Conservation (phyloP, 2,797 vertebrate species). For the Anabacerthia variegaticeps region DNA sequence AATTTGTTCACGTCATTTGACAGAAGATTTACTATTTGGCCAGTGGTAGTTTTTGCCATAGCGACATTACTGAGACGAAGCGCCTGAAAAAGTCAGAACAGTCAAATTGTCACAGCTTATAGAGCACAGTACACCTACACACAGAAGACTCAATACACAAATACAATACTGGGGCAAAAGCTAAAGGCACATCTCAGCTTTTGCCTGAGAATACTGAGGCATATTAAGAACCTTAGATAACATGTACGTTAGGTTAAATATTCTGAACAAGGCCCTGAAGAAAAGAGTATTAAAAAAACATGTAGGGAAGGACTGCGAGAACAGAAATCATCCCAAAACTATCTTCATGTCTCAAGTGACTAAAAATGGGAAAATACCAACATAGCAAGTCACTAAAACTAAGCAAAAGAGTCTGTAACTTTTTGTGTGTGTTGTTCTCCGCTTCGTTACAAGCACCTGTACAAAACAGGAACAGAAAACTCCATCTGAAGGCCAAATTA, state of each 20-base stretch:
- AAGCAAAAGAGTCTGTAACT: background rate
- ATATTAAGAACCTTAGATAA: background rate
- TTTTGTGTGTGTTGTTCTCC: background rate
- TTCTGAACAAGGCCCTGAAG: background rate
- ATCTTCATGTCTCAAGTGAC: background rate
- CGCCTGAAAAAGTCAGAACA: slow-evolving; percentile 75
- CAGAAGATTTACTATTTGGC: slow-evolving; percentile 94
- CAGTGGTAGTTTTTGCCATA: slow-evolving; percentile 92
- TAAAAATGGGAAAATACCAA: background rate
- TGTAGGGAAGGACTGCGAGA: background rate
- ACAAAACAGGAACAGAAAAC: background rate
- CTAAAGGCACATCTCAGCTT: background rate
- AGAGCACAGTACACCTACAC: background rate
- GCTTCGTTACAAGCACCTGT: background rate
- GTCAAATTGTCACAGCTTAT: background rate
- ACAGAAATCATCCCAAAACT: background rate
- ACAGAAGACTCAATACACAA: background rate
- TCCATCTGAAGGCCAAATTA: background rate
- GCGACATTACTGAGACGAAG: slow-evolving; percentile 87
- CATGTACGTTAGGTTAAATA: background rate
- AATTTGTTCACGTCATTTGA: slow-evolving; percentile 96
- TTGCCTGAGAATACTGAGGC: background rate
- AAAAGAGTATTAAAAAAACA: background rate
- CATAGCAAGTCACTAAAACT: background rate
- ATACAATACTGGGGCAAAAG: background rate